These are phyloP conservation scores for Phymorhynchus buccinoides DNA, from an alignment of 1,140 invertebrate species.

Conservation along the genomic window DNA sequence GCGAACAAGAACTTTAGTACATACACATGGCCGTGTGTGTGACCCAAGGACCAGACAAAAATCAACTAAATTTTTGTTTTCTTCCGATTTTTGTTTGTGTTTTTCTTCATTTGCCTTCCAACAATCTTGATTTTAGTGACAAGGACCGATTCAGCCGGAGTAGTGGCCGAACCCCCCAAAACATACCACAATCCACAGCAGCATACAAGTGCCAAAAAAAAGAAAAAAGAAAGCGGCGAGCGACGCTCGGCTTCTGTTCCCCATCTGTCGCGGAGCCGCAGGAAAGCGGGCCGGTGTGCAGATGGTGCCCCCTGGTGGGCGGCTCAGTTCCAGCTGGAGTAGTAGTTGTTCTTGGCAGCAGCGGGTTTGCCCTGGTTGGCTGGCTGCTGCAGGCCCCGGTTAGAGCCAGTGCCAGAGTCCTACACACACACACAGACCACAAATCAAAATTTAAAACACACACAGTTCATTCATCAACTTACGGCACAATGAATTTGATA, in stretches of 20 bases:
- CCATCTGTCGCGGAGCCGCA: neutral
- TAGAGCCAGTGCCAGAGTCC: slow-evolving; percentile 50
- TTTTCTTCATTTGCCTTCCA: neutral
- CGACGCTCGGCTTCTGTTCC: neutral
- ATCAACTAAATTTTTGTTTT: neutral
- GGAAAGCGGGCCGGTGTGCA: neutral
- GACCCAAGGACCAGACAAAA: slow-evolving; percentile 23
- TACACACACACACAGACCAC: slow-evolving; percentile 19
- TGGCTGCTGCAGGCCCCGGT: slow-evolving; percentile 45
- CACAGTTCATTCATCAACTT: too few relatives aligned
- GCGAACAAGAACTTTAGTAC: slow-evolving; percentile 38
- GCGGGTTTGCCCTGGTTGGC: slow-evolving; percentile 45
- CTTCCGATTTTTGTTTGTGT: neutral
- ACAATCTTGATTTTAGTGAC: neutral
- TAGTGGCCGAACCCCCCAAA: too few relatives aligned
- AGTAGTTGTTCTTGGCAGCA: slow-evolving; percentile 38
- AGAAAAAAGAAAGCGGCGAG: too few relatives aligned
- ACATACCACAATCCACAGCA: slow-evolving; percentile 31
- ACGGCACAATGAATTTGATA: too few relatives aligned
- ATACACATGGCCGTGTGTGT: slow-evolving; percentile 32
- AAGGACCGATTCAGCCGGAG: neutral
- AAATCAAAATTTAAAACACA: too few relatives aligned
- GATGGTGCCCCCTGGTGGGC: neutral
- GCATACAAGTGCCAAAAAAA: too few relatives aligned
- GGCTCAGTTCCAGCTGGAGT: slow-evolving; percentile 11